Evolutionary conservation across 2,888 invertebrate species (phyloP), one percentile per base, ranked within the genome.

Genomic region (Andrena flavipes): DNA sequence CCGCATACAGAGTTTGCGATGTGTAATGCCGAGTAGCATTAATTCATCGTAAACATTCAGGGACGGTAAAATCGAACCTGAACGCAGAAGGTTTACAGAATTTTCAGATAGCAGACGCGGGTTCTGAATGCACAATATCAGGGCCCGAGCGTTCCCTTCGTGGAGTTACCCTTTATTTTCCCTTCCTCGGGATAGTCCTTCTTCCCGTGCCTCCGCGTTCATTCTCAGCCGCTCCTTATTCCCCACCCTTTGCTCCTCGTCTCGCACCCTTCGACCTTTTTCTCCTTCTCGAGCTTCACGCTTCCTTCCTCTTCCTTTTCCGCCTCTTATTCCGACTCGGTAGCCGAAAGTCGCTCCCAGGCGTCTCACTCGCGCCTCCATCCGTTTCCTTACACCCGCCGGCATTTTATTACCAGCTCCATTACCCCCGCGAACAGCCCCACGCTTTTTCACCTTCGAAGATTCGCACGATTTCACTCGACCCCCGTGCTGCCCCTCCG

Each of bases 371-470:
- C 70, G 71, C 59, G 67, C 76, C 82, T 72, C 75, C 76, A 72
- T 80, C 67, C 76, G 64, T 62, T 76, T 76, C 78, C 72, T 84
- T 65, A 72, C 77, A 68, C 74, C 82, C 74, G 49, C 74, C 67
- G 82, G 84, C 87, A 88, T 90, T 90, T 91, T 90, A 91, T 91
- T 89, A 87, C 88, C 78, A 71, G 76, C 76, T 86, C 89, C 87
- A 88, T 91, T 90, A 90, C 87, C 83, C 42, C 72, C 76, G 70
- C 78, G 69, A 76, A 71, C 84, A 80, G 51, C 86, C 78, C 75
- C 76, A 26, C 42, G 70, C 42, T 77, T 76, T 35, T 74, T 67
- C 67, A 79, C 76, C 80, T 67, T 77, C 35, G 62, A 69, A 74
- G 63, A 80, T 72, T 80, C 73, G 73, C 84, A 68, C 76, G 75